A percentile compares a stretch with the other conserved stretches of the same genome.
phyloP scores from a whole-genome alignment of 2,888 invertebrate genomes.

The Ormia ochracea region DNA sequence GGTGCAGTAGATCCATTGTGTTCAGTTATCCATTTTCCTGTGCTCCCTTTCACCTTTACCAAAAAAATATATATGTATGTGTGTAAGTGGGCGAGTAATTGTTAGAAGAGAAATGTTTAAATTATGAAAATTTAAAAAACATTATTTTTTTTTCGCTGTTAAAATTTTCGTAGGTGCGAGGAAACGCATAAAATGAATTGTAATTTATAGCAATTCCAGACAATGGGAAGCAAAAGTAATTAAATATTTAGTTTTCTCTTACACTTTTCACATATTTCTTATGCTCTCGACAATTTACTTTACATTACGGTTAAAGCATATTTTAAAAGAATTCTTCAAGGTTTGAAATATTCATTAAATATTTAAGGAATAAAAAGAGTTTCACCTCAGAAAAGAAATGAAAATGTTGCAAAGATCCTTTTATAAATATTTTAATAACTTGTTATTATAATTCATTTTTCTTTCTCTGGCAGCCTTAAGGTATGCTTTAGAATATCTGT shows the following conservation, averaged over 20 bases:
- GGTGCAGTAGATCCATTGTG: background rate
- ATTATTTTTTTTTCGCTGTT: background rate
- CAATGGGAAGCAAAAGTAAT: slow-evolving; percentile 46
- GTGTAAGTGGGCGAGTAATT: background rate
- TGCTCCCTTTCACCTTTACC: background rate
- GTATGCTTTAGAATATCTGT: background rate
- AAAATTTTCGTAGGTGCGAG: slow-evolving; percentile 21
- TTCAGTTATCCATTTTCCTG: background rate
- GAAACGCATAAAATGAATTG: background rate
- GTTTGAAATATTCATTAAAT: slow-evolving; percentile 22
- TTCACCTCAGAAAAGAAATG: background rate
- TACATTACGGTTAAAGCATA: background rate
- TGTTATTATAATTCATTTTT: background rate
- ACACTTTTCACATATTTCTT: background rate
- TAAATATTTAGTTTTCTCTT: slow-evolving; percentile 26
- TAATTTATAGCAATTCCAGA: slow-evolving; percentile 53
- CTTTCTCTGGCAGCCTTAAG: background rate
- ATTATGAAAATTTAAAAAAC: background rate
- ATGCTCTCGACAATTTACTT: background rate
- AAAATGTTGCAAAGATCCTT: background rate
- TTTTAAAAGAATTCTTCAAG: slow-evolving; percentile 3
- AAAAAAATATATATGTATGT: background rate
- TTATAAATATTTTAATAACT: background rate
- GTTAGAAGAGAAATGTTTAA: slow-evolving; percentile 30
- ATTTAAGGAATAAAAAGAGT: background rate